Evolutionary conservation across 2,888 invertebrate genomes (phyloP), one percentile per base, ranked within the genome.

Genomic region (Microchrysa polita): DNA sequence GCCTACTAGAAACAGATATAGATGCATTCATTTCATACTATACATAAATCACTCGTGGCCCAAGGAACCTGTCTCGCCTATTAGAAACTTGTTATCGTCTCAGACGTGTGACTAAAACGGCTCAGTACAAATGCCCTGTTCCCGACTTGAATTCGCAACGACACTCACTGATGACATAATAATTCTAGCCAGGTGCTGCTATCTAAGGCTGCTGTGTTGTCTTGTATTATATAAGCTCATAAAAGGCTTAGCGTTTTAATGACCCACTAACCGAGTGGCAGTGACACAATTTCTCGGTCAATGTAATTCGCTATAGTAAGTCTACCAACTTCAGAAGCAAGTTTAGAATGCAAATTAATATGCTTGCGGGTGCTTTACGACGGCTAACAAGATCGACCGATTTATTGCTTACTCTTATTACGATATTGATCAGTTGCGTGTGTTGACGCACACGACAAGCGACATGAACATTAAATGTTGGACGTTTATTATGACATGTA

Each of bases 251-350:
- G 10, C 57, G 40, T 69, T 69, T 69, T 40, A 57, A 55, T 75
- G 75, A 72, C 75, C 73, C 34, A 75, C 74, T 75, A 75, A 74
- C 75, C 75, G 67, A 67, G 53, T 75, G 73, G 61, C 72, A 75
- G 72, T 75, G 75, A 75, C 75, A 75, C 60, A 60, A 74, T 72
- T 75, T 74, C 57, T 27, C 42, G 57, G 69, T 69, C 69, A 57
- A 40, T 55, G 69, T 57, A 57, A 44, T 65, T 20, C 52, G 52
- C 52, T 52, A 14, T 14, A 52, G 16, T n/a, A 52, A 4, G 14
- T 5, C 9, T 52, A 52, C 9, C 1, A 52, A 16, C 12, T 10
- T 10, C 40, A 69, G 16, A 23, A 55, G 55, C 69, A 69, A 40
- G 69, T 69, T 69, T 18, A 55, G 69, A 69, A 69, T 69, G 69